A percentile compares a stretch with the other conserved stretches of the same genome.
Evolutionary conservation across 2,113 vertebrate species (phyloP).

Genomic region (Verasper variegatus): DNA sequence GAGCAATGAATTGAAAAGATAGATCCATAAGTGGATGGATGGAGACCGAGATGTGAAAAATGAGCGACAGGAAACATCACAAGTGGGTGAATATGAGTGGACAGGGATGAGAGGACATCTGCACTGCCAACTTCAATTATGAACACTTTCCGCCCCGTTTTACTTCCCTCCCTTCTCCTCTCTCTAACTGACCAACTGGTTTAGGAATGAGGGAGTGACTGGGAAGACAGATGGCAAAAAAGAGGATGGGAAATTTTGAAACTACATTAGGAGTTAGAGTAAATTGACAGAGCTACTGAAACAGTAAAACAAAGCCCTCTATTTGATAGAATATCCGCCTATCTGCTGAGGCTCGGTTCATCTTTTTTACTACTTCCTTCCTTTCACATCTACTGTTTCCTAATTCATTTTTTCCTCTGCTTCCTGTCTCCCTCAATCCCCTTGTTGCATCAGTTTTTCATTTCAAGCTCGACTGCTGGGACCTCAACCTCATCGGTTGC

Average conservation of each 20-base stretch:
- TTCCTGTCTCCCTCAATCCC: constrained; percentile 37
- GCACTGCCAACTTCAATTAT: constrained; percentile 71
- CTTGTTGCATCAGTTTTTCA: constrained; percentile 66
- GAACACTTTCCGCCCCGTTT: constrained; percentile 49
- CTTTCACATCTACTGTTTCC: constrained; percentile 40
- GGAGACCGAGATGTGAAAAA: constrained; percentile 19
- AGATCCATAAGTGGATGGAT: constrained; percentile 12
- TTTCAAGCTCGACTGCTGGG: constrained; percentile 72
- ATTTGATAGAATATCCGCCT: constrained; percentile 22
- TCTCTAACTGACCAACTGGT: constrained; percentile 51
- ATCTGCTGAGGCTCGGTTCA: constrained; percentile 17
- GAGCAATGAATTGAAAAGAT: not conserved
- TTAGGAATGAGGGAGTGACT: constrained; percentile 18
- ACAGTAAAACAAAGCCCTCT: constrained; percentile 38
- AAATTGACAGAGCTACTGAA: constrained; percentile 45
- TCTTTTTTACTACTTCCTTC: constrained; percentile 29
- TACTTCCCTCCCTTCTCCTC: constrained; percentile 16
- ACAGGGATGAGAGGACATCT: constrained; percentile 58
- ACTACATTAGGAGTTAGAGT: constrained; percentile 8
- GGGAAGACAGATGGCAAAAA: constrained; percentile 54
- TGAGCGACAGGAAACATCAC: constrained; percentile 26
- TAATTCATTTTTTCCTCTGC: constrained; percentile 31
- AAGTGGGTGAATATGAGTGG: constrained; percentile 51
- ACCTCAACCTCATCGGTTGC: constrained; percentile 45
- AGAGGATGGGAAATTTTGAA: constrained; percentile 12